A percentile compares a stretch with the other conserved stretches of the same genome.
phyloP scores from a whole-genome alignment of 2,113 vertebrate species.

The Trematomus loennbergii region DNA sequence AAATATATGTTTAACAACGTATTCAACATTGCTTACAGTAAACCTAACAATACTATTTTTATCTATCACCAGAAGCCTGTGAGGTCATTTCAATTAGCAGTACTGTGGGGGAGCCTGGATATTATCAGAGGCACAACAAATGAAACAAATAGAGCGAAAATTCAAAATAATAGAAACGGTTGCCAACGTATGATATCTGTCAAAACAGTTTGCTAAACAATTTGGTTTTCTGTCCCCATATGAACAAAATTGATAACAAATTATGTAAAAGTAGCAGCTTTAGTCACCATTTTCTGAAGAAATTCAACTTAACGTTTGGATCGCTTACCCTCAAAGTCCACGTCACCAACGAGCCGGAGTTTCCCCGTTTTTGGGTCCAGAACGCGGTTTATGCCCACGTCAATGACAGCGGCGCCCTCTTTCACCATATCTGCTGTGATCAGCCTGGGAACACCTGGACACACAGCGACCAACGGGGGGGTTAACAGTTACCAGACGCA shows the following conservation, averaged over 20 bases:
- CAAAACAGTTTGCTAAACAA: background rate
- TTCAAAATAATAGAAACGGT: background rate
- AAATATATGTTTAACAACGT: background rate
- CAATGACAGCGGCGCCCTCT: constrained; percentile 91
- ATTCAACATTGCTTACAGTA: background rate
- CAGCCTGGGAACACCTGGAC: constrained; percentile 89
- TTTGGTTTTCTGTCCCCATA: background rate
- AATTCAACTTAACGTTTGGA: background rate
- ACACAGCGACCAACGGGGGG: background rate
- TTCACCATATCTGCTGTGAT: constrained; percentile 95
- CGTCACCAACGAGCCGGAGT: constrained; percentile 90
- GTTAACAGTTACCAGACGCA: too few relatives aligned
- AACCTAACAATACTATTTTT: background rate
- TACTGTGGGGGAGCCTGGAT: background rate
- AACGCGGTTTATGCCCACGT: constrained; percentile 93
- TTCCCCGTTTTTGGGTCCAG: constrained; percentile 87
- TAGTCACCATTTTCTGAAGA: background rate
- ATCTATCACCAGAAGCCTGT: background rate
- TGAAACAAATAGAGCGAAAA: background rate
- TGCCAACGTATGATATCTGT: background rate
- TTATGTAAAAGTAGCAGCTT: background rate
- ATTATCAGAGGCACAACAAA: background rate
- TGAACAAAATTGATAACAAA: background rate
- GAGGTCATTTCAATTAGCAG: background rate
- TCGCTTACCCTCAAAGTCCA: constrained; percentile 93